Base-by-base conservation (phyloP, 2,797 vertebrate genomes). In the Poeciliopsis presidionis region DNA sequence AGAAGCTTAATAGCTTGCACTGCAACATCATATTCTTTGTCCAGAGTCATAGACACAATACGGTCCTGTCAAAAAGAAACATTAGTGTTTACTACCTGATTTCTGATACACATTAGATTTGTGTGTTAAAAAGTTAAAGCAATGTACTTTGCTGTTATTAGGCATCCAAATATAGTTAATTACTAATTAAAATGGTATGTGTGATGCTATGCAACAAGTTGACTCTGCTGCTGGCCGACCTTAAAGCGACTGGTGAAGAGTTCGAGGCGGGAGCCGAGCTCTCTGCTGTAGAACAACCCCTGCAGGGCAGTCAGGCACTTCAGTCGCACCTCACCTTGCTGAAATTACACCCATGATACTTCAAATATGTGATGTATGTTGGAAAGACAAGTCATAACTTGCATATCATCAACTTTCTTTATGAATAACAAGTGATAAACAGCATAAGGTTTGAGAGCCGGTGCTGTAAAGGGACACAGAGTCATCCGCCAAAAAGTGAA, bases 1-100 rank as follows among this genome's bases (percentile, higher is more conserved):
- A 99, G 96, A 87, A 99, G 97, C 94, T 99, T 99, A 95, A 99
- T 97, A 95, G 98, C 98, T 96, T 99, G 98, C 43, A 99, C 98
- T 91, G 98, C 98, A 87, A 99, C 98, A 91, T 99, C 98, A 69
- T 97, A 98, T 92, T 99, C 98, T 92, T 99, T 99, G 94, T 99
- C 98, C 89, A 99, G 95, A 85, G 98, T 99, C 98, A 99, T 99
- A 74, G 98, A 99, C 79, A 99, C 98, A 90, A 99, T 99, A 92
- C 98, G 97, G 94, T 99, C 98, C 98, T 99, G 93, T 87, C 85
- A 89, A 20, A 92, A 80, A 87, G 39, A 84, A 33, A 0, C 57
- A 2, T 20, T 12, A 8, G 13, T 25, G 30, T 55, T 73, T 16
- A 55, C 33, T 25, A 55, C 22, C 22, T 41, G 49, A 13, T 22